phyloP scores from a whole-genome alignment of 1,140 invertebrate genomes.

The Tetramorium alpestre region DNA sequence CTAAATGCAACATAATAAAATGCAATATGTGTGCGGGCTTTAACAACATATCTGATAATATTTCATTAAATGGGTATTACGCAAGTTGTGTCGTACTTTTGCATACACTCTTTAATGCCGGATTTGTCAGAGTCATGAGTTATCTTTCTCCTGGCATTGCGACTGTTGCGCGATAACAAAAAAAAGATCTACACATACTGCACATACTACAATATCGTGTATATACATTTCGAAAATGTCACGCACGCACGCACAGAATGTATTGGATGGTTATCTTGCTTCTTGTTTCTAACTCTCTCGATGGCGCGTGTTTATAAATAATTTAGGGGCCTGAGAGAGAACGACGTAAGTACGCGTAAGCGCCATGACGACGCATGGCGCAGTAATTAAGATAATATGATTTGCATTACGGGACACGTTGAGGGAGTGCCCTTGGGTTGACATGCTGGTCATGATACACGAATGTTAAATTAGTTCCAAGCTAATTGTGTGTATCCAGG shows the following conservation, averaged over 20 bases:
- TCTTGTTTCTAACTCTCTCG: background rate
- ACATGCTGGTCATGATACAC: slow-evolving; percentile 33
- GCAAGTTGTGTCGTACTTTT: slow-evolving; percentile 15
- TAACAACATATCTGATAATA: background rate
- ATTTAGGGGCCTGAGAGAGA: slow-evolving; percentile 44
- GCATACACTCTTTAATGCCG: background rate
- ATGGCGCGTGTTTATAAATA: slow-evolving; percentile 57
- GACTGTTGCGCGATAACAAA: slow-evolving; percentile 38
- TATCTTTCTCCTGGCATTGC: slow-evolving; percentile 47
- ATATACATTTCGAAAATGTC: slow-evolving; percentile 9
- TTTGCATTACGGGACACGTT: slow-evolving; percentile 38
- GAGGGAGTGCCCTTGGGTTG: slow-evolving; percentile 38
- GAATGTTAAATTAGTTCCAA: slow-evolving; percentile 48
- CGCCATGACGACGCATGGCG: slow-evolving; percentile 31
- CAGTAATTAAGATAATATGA: slow-evolving; percentile 69
- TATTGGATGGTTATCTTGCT: slow-evolving; percentile 6
- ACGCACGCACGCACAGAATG: slow-evolving; percentile 48
- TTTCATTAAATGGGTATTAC: background rate
- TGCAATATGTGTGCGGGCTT: background rate
- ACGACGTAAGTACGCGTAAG: background rate
- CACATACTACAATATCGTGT: background rate
- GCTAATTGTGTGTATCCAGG: slow-evolving; percentile 40
- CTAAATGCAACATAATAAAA: background rate
- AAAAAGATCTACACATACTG: background rate
- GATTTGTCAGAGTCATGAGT: background rate